A percentile compares a stretch with the other conserved stretches of the same genome.
These are phyloP conservation scores for Archips crataeganus DNA, from an alignment of 2,888 invertebrate species.

Conservation along the genomic window DNA sequence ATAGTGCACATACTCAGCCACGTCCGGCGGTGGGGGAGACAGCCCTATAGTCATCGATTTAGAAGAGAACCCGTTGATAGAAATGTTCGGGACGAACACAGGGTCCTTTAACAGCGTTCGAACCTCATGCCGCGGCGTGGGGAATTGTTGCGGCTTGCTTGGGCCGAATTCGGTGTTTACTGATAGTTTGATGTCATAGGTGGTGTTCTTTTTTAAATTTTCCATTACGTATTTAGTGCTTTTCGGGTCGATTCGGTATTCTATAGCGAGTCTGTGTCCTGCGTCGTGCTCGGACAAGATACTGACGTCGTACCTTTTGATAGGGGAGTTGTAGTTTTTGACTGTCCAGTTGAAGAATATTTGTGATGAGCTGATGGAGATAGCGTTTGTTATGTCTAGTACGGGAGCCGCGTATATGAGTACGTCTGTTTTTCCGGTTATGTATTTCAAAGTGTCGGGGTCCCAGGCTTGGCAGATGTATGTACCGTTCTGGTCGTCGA, in stretches of 20 bases:
- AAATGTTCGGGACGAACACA: conserved; percentile 91
- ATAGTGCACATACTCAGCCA: conserved; percentile 90
- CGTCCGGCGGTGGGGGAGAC: conserved; percentile 88
- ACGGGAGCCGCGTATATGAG: conserved; percentile 90
- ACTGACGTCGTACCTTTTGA: conserved; percentile 80
- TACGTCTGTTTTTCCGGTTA: conserved; percentile 77
- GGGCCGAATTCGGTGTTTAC: conserved; percentile 89
- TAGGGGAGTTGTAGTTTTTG: conserved; percentile 90
- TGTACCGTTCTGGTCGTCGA: conserved; percentile 88
- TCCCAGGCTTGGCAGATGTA: conserved; percentile 72
- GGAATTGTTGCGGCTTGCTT: conserved; percentile 70
- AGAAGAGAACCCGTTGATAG: conserved; percentile 88
- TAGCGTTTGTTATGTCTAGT: conserved; percentile 89
- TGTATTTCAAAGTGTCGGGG: conserved; percentile 62
- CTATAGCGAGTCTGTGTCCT: conserved; percentile 76
- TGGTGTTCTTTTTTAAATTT: conserved; percentile 87
- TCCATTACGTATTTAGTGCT: conserved; percentile 90
- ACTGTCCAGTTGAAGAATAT: conserved; percentile 94
- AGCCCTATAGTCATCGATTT: conserved; percentile 94
- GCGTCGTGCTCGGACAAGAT: conserved; percentile 48
- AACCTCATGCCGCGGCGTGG: background rate
- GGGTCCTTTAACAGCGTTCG: conserved; percentile 90
- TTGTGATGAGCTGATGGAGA: conserved; percentile 90
- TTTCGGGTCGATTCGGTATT: conserved; percentile 86
- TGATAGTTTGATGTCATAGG: conserved; percentile 88